Base-by-base conservation (phyloP, 2,113 vertebrate species). In the Heterochromis multidens region DNA sequence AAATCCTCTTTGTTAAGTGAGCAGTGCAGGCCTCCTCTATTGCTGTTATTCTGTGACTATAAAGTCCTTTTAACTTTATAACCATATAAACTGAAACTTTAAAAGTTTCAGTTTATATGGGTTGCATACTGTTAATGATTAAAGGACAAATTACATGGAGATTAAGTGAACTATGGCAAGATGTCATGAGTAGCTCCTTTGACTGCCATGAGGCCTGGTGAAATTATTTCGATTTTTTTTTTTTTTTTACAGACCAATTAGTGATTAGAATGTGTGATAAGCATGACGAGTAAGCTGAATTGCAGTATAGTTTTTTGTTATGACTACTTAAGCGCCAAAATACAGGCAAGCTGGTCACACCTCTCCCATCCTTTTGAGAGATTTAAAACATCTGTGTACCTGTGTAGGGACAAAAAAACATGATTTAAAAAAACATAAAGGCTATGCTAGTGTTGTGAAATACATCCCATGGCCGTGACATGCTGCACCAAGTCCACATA, bases 101-200 rank as follows among this genome's bases (percentile, higher is more conserved):
- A 35, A 49, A 37, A 46, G 23, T 17, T 14, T 79, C 21, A 54
- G 76, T 84, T 86, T 85, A 77, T 72, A 17, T n/a, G 79, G 58
- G 80, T 23, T 25, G 58, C 52, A 67, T 19, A 25, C 60, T 29
- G 88, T 91, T 83, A 93, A 86, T 92, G 67, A 92, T 89, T 91
- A 67, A 79, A 65, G 27, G 80, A 83, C n/a, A 65, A 29, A 67
- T 54, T 23, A 60, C 79, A 33, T 56, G 25, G 62, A 72, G 21
- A 23, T 61, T 78, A 76, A 61, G 56, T 79, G 25, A 60, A 7
- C 21, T 59, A 12, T 46, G 17, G 72, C 76, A 86, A 27, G 25
- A 62, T 37, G 11, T 43, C n/a, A 67, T 11, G n/a, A 62, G 16
- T 46, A 37, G 70, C 23, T 79, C 80, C 14, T 70, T 23, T 43